These are phyloP conservation scores for Hiodon tergisus DNA, from an alignment of 2,113 vertebrate species.

Conservation along the genomic window DNA sequence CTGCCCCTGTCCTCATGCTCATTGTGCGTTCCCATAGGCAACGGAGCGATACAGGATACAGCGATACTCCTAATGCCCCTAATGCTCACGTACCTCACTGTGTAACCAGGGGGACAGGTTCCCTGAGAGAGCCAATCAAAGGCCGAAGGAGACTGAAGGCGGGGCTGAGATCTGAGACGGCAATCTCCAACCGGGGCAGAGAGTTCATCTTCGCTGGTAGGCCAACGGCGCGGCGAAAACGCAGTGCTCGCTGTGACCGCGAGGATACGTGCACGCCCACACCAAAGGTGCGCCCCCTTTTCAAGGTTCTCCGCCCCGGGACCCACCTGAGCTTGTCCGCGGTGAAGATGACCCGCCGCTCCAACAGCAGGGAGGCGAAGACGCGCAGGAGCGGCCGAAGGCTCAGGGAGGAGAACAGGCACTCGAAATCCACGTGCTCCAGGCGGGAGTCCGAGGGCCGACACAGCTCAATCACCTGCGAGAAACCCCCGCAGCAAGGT, in stretches of 20 bases:
- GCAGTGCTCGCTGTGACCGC: too few relatives aligned
- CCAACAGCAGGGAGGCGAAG: slow-evolving; percentile 85
- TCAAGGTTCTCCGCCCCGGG: not conserved
- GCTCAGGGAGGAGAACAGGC: slow-evolving; percentile 81
- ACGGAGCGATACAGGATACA: too few relatives aligned
- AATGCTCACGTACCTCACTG: too few relatives aligned
- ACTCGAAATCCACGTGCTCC: slow-evolving; percentile 88
- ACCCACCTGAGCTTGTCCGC: slow-evolving; percentile 91
- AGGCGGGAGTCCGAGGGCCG: slow-evolving; percentile 84
- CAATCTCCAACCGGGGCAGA: slow-evolving; percentile 48
- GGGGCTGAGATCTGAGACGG: not conserved
- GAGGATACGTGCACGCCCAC: slow-evolving; percentile 20
- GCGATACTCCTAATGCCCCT: too few relatives aligned
- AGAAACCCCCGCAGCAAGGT: not conserved
- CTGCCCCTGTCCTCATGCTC: too few relatives aligned
- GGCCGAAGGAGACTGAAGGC: too few relatives aligned
- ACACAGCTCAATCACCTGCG: slow-evolving; percentile 86
- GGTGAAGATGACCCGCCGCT: slow-evolving; percentile 88
- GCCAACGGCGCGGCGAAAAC: too few relatives aligned
- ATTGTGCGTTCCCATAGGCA: not conserved
- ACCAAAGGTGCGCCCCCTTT: too few relatives aligned
- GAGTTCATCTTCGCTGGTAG: slow-evolving; percentile 10
- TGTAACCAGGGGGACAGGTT: too few relatives aligned
- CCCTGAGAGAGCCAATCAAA: too few relatives aligned
- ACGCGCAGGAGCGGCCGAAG: slow-evolving; percentile 82